These are phyloP conservation scores for Amphipyra berbera DNA, from an alignment of 2,888 invertebrate species.

Conservation along the genomic window DNA sequence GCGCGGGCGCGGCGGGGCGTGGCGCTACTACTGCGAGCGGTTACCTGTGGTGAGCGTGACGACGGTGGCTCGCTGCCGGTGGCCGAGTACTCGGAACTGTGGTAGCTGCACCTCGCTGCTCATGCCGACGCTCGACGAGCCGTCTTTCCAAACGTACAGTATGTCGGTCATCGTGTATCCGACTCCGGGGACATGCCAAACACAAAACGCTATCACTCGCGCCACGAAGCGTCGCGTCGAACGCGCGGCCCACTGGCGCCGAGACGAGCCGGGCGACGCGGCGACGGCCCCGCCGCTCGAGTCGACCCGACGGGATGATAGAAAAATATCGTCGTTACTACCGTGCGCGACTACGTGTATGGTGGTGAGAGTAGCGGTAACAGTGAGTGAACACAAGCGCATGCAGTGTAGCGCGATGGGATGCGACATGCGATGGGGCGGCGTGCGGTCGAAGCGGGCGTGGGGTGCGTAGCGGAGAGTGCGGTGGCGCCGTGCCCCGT, in stretches of 20 bases:
- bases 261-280: constrained; percentile 47
- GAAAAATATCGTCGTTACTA: constrained; percentile 64
- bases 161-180: constrained; percentile 99
- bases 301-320: constrained; percentile 62
- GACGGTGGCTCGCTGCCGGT: constrained; percentile 98
- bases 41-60: constrained; percentile 99
- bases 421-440: constrained; percentile 12
- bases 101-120: constrained; percentile 98
- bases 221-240: constrained; percentile 64
- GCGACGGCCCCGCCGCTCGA: constrained; percentile 38
- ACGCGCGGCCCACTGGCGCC: constrained; percentile 43
- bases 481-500: constrained; percentile 47
- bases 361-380: constrained; percentile 9
- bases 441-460: constrained; percentile 49
- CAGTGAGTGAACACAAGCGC: constrained; percentile 29
- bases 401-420: constrained; percentile 35
- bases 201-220: constrained; percentile 81
- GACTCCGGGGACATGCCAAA: constrained; percentile 93
- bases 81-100: constrained; percentile 98
- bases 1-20: constrained; percentile 47
- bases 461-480: constrained; percentile 25
- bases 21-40: constrained; percentile 75
- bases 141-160: constrained; percentile 98
- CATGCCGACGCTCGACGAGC: constrained; percentile 97
- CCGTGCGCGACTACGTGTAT: constrained; percentile 49